Evolutionary conservation across 2,888 invertebrate genomes (phyloP), one percentile per base, ranked within the genome.

Genomic region (Nymphalis c-album): DNA sequence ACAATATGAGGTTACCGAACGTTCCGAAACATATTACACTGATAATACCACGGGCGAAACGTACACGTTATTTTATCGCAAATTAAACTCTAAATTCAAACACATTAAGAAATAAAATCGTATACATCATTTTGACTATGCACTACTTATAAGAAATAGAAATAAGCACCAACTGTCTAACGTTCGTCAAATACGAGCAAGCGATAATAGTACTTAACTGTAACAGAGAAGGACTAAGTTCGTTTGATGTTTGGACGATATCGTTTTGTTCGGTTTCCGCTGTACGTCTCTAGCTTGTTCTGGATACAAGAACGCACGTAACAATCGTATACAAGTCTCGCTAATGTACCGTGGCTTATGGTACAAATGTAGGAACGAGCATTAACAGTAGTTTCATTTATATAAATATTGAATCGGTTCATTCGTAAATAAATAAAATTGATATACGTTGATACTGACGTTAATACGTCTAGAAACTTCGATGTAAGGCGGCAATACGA

Each of bases 1-100:
- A 55, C 59, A 51, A 53, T 64, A 60, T 53, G 53, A 60, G 60
- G 60, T 60, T 60, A 55, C 60, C 53, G 45, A 60, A 65, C 59
- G 45, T 51, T 47, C 53, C 60, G 18, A 60, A 65, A 65, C 50
- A 64, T 64, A 64, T 64, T 45, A 50, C 51, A 31, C 26, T 53
- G 53, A 60, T 53, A 47, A 57, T 40, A 40, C 35, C n/a, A n/a
- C 17, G 18, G 10, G 18, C 40, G 35, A 40, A 57, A 40, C 57
- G 13, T 18, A 18, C 48, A n/a, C 22, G 13, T 1, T 51, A 22
- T 13, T 50, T 2, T 16, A 22, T 22, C 22, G 31, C 17, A 55
- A 31, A 31, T 31, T 58, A 50, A 35, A 20, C 57, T 40, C 47
- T 63, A 47, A 26, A 58, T 31, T 50, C 17, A 20, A 7, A 16